These are phyloP conservation scores for Synergus laeviventris DNA, from an alignment of 2,888 invertebrate genomes.

Conservation along the genomic window DNA sequence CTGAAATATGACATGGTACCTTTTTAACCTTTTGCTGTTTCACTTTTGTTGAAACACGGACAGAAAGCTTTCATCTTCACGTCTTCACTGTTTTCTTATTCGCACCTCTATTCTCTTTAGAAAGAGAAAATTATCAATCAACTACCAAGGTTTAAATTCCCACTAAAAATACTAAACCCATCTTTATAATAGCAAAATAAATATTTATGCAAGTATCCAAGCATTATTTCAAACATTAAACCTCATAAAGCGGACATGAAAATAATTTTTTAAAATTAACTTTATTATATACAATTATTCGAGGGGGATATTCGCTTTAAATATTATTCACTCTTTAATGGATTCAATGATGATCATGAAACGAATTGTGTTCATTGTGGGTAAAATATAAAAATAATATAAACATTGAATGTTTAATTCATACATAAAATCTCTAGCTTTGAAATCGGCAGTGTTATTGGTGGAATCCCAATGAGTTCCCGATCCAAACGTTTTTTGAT, in stretches of 20 bases:
- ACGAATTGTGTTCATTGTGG: slow-evolving; percentile 2
- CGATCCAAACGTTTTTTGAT: slow-evolving; percentile 35
- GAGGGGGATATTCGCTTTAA: background rate
- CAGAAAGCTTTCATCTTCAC: background rate
- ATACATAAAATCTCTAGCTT: background rate
- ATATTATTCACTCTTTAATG: background rate
- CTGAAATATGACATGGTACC: background rate
- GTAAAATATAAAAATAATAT: slow-evolving; percentile 34
- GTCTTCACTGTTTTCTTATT: background rate
- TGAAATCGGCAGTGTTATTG: slow-evolving; percentile 14
- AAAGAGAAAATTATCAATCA: background rate
- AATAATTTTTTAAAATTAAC: background rate
- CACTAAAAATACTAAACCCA: too few species aligned
- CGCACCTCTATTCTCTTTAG: background rate
- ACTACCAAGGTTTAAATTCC: too few species aligned
- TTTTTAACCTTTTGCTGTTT: background rate
- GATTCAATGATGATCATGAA: slow-evolving; percentile 7
- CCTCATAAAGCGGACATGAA: background rate
- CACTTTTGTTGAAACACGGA: background rate
- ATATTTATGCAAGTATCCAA: background rate
- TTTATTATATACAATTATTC: background rate
- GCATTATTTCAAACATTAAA: background rate
- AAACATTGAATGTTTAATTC: slow-evolving; percentile 18
- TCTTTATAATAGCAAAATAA: too few species aligned
- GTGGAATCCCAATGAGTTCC: slow-evolving; percentile 14